Conservation (phyloP, 2,888 invertebrate genomes). For the Cryptocephalus primarius region DNA sequence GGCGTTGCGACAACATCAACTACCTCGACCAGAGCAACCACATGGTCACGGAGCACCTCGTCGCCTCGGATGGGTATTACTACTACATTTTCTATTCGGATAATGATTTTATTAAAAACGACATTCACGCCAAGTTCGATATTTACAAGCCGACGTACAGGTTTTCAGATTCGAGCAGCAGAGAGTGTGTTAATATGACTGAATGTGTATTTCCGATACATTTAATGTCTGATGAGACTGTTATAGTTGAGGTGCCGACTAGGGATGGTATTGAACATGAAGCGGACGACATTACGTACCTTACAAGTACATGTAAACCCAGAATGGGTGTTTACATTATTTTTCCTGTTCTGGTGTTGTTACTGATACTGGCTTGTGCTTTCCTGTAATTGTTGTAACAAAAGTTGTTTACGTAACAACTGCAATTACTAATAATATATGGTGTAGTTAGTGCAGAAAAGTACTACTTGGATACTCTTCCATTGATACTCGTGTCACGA, state of each 20-base stretch:
- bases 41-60: conserved; percentile 59
- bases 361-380: conserved; percentile 68
- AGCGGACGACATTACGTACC: conserved; percentile 57
- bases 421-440: too few relatives aligned
- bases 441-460: too few relatives aligned
- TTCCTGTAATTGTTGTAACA: conserved; percentile 52
- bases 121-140: conserved; percentile 74
- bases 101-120: conserved; percentile 67
- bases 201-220: conserved; percentile 63
- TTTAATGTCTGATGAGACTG: conserved; percentile 65
- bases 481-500: too few relatives aligned
- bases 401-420: too few relatives aligned
- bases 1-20: conserved; percentile 55
- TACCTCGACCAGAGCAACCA: conserved; percentile 59
- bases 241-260: conserved; percentile 76
- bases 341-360: conserved; percentile 66
- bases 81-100: conserved; percentile 86
- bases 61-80: conserved; percentile 69
- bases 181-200: conserved; percentile 65
- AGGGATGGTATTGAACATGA: conserved; percentile 69
- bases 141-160: conserved; percentile 77
- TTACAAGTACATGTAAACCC: conserved; percentile 71
- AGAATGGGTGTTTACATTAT: conserved; percentile 67
- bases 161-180: conserved; percentile 55
- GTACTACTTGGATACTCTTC: too few relatives aligned